Percentiles rank a stretch among this genome's conserved stretches.
phyloP scores from a whole-genome alignment of 2,888 invertebrate species.

The Baronia brevicornis region DNA sequence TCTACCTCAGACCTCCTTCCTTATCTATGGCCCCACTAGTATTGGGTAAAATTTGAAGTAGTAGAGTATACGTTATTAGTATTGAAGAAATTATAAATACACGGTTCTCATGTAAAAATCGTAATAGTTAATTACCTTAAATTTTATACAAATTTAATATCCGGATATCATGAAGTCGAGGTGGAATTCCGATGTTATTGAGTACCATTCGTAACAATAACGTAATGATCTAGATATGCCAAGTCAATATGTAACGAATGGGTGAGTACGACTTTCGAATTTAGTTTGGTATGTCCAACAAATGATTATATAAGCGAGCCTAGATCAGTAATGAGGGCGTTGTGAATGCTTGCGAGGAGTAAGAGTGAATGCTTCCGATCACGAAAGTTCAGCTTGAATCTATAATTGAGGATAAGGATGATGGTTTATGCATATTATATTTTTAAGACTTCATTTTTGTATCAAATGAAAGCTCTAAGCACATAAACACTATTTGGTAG shows the following conservation, averaged over 20 bases:
- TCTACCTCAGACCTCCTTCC: too few species aligned
- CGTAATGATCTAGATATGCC: constrained; percentile 17
- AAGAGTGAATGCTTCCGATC: constrained; percentile 58
- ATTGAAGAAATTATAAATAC: too few species aligned
- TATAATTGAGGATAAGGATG: constrained; percentile 34
- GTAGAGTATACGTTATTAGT: too few species aligned
- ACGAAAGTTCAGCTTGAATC: constrained; percentile 38
- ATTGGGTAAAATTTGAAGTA: too few species aligned
- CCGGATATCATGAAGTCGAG: too few species aligned
- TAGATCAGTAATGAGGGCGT: constrained; percentile 12
- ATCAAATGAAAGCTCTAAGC: not conserved
- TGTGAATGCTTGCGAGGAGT: constrained; percentile 30
- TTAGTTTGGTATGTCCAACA: constrained; percentile 15
- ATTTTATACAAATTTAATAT: too few species aligned
- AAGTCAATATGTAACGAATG: constrained; percentile 14
- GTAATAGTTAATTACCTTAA: too few species aligned
- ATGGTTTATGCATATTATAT: constrained; percentile 7
- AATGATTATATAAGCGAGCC: constrained; percentile 11
- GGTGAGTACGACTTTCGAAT: constrained; percentile 18
- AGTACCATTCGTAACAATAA: constrained; percentile 12
- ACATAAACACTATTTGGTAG: not conserved
- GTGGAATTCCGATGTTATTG: too few species aligned
- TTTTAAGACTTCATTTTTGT: not conserved
- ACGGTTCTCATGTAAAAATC: too few species aligned
- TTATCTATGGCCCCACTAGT: too few species aligned